Evolutionary conservation across 2,797 vertebrate genomes (phyloP).

Genomic region (Pygocentrus nattereri): DNA sequence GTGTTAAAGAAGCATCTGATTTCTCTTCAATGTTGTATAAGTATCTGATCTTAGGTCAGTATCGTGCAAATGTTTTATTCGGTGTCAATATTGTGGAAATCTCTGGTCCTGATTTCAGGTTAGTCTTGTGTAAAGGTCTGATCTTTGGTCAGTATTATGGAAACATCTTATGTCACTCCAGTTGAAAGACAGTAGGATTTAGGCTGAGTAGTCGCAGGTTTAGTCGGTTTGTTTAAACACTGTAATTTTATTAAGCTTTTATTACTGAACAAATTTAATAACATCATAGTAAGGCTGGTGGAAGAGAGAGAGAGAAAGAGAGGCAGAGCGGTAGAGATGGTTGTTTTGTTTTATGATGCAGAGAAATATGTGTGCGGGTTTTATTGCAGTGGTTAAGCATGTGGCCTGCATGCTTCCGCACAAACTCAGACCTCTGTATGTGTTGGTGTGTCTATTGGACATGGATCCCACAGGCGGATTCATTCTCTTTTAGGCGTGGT

Average conservation of each 20-base stretch:
- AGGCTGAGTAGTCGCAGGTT: neutral
- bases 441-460: neutral
- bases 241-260: neutral
- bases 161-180: neutral
- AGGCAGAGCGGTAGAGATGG: neutral
- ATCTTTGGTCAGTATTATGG: too few species aligned
- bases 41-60: too few species aligned
- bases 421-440: neutral
- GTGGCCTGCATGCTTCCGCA: constrained; percentile 20
- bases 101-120: too few species aligned
- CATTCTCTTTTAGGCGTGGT: constrained; percentile 48
- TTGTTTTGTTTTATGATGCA: constrained; percentile 43
- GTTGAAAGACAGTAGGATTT: neutral
- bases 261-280: neutral
- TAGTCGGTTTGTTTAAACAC: neutral
- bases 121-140: too few species aligned
- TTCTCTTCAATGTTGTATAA: too few species aligned
- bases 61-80: too few species aligned
- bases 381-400: constrained; percentile 39
- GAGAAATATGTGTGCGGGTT: constrained; percentile 25
- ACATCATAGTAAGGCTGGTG: neutral
- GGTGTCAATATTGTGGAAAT: too few species aligned
- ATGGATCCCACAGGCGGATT: constrained; percentile 26
- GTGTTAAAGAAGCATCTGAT: too few species aligned
- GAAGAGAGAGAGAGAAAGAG: neutral